phyloP scores from a whole-genome alignment of 2,113 vertebrate species.

The Murina feae region DNA sequence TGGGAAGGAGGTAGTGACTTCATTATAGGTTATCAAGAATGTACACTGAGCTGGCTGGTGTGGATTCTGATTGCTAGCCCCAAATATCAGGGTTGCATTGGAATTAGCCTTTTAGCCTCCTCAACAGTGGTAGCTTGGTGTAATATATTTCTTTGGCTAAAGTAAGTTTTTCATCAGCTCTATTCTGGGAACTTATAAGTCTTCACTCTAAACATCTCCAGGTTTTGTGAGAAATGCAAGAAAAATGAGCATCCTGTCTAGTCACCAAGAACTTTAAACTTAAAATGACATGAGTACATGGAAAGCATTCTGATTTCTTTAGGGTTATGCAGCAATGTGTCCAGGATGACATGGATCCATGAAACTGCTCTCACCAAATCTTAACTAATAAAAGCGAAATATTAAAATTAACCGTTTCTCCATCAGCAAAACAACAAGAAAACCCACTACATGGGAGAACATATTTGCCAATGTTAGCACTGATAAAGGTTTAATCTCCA shows the following conservation, averaged over 20 bases:
- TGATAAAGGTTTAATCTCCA: no score
- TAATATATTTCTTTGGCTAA: background rate
- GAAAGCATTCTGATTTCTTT: background rate
- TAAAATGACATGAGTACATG: background rate
- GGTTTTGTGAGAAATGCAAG: background rate
- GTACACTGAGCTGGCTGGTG: no score
- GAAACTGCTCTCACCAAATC: background rate
- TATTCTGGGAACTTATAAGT: background rate
- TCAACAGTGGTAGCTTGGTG: background rate
- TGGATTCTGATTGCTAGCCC: no score
- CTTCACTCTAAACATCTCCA: background rate
- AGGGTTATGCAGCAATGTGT: background rate
- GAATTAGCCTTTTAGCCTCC: no score
- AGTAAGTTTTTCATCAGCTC: background rate
- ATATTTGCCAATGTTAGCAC: no score
- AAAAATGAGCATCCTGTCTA: slow-evolving; percentile 11
- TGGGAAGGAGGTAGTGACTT: no score
- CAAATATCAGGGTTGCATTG: no score
- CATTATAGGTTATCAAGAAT: no score
- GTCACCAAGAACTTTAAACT: background rate
- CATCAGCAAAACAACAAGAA: no score
- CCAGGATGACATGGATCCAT: background rate
- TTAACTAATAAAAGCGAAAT: no score
- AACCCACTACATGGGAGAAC: no score
- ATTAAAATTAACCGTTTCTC: no score